Conservation (phyloP, 2,888 invertebrate genomes). For the Polydrusus cervinus region DNA sequence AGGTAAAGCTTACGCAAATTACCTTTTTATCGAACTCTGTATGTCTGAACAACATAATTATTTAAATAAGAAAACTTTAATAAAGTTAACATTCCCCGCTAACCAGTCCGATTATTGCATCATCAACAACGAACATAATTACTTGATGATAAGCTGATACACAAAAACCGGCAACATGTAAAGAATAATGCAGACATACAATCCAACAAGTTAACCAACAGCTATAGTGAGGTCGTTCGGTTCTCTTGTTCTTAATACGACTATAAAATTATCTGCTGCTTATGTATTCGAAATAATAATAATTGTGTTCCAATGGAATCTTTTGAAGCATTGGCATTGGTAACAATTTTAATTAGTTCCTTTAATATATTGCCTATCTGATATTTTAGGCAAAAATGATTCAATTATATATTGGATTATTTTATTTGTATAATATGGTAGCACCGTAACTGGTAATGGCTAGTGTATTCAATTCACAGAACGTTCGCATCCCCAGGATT, state of each 20-base stretch:
- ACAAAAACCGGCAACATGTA: slow-evolving; percentile 31
- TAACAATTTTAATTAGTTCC: too few relatives aligned
- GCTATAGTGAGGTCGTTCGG: slow-evolving; percentile 34
- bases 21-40: too few relatives aligned
- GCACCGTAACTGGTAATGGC: too few relatives aligned
- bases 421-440: too few relatives aligned
- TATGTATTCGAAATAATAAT: neutral
- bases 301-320: slow-evolving; percentile 9
- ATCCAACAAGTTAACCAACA: slow-evolving; percentile 34
- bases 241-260: slow-evolving; percentile 28
- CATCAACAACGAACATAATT: slow-evolving; percentile 16
- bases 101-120: slow-evolving; percentile 20
- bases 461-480: too few relatives aligned
- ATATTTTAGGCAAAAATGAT: too few relatives aligned
- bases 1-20: too few relatives aligned
- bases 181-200: slow-evolving; percentile 24
- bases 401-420: too few relatives aligned
- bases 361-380: too few relatives aligned
- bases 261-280: neutral
- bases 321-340: neutral
- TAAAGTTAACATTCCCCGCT: neutral
- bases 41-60: too few relatives aligned
- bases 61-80: too few relatives aligned
- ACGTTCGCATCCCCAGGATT: too few relatives aligned
- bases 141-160: slow-evolving; percentile 12